Percentiles rank a stretch among this genome's conserved stretches.
phyloP scores from a whole-genome alignment of 2,888 invertebrate species.

The Congeria kusceri region DNA sequence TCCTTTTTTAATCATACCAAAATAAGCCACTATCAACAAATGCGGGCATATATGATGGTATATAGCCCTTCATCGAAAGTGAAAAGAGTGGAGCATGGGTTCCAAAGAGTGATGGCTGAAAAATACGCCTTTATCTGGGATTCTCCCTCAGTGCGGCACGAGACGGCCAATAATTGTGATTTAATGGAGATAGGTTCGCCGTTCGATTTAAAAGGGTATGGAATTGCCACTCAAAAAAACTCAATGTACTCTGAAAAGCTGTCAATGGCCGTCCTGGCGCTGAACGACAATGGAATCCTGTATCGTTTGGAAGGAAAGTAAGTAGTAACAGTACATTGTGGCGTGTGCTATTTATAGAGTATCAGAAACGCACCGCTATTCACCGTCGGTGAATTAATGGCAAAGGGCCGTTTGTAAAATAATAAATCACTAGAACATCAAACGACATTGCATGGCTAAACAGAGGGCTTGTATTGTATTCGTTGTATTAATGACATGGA shows the following conservation, averaged over 20 bases:
- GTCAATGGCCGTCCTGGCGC: constrained; percentile 76
- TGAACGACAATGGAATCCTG: constrained; percentile 78
- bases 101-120: constrained; percentile 72
- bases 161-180: constrained; percentile 77
- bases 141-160: constrained; percentile 79
- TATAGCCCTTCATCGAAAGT: constrained; percentile 74
- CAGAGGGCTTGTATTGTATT: too few species aligned
- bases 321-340: constrained; percentile 46
- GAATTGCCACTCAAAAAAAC: constrained; percentile 76
- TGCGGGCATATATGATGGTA: constrained; percentile 79
- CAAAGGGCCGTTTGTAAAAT: too few species aligned
- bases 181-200: constrained; percentile 81
- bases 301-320: constrained; percentile 80
- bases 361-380: too few species aligned
- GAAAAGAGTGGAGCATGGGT: constrained; percentile 74
- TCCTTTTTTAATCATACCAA: constrained; percentile 79
- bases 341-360: too few species aligned
- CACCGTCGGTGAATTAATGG: too few species aligned
- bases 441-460: too few species aligned
- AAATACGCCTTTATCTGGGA: constrained; percentile 84
- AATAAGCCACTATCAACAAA: constrained; percentile 76
- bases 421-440: too few species aligned
- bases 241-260: constrained; percentile 76
- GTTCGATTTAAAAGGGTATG: constrained; percentile 82
- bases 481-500: too few species aligned